Percentiles rank a stretch among this genome's conserved stretches.
Conservation (phyloP, 2,888 invertebrate genomes). For the Smittia sp. region DNA sequence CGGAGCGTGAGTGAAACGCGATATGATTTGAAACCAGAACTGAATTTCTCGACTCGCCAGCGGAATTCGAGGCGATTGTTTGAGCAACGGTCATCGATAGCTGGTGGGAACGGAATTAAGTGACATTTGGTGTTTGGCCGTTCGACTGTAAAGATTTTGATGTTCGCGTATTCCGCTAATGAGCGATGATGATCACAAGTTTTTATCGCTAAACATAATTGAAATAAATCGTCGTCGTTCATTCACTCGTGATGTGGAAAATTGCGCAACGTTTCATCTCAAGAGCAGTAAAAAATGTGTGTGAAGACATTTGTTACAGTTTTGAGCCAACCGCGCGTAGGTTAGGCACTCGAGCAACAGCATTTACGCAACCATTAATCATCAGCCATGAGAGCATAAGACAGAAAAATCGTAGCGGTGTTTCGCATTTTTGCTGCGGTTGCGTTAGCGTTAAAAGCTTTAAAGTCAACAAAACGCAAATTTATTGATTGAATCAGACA, state of each 20-base stretch:
- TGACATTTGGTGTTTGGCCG: not conserved
- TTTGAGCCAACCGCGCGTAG: not conserved
- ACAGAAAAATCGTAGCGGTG: not conserved
- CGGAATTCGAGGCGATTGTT: not conserved
- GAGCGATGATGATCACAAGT: not conserved
- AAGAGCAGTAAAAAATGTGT: not conserved
- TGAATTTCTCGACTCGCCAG: not conserved
- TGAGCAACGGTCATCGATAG: not conserved
- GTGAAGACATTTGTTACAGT: not conserved
- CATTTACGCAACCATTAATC: conserved; percentile 40
- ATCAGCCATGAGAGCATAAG: not conserved
- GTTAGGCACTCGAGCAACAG: conserved; percentile 10
- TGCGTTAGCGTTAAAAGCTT: not conserved
- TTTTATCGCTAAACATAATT: conserved; percentile 9
- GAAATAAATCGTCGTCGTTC: conserved; percentile 25
- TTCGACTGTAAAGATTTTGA: too few species aligned
- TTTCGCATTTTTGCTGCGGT: not conserved
- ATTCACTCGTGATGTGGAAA: conserved; percentile 7
- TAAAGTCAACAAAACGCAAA: not conserved
- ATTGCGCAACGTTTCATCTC: not conserved
- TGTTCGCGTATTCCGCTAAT: too few species aligned
- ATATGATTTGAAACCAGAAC: not conserved
- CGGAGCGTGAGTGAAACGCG: not conserved
- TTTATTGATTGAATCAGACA: conserved; percentile 2
- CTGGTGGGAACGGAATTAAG: not conserved